Evolutionary conservation across 1,140 invertebrate genomes (phyloP).

Genomic region (Limonius californicus): DNA sequence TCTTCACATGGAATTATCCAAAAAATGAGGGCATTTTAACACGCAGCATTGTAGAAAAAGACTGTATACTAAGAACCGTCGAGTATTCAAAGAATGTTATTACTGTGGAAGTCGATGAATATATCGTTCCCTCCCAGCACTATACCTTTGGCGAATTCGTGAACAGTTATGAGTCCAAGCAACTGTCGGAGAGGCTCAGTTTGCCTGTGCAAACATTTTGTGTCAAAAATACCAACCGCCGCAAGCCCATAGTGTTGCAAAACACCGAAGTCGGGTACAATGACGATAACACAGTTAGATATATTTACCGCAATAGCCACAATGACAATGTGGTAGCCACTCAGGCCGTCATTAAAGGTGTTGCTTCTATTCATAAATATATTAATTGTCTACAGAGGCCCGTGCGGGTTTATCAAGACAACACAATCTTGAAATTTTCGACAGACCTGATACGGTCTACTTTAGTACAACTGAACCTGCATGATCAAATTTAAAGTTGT

Average conservation of each 20-base stretch:
- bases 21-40: slow-evolving; percentile 49
- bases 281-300: slow-evolving; percentile 23
- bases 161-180: slow-evolving; percentile 40
- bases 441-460: slow-evolving; percentile 41
- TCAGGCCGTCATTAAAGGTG: slow-evolving; percentile 21
- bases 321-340: slow-evolving; percentile 21
- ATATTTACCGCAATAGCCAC: slow-evolving; percentile 25
- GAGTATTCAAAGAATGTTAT: slow-evolving; percentile 54
- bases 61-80: slow-evolving; percentile 62
- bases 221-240: slow-evolving; percentile 34
- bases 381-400: slow-evolving; percentile 32
- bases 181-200: slow-evolving; percentile 29
- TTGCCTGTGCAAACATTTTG: slow-evolving; percentile 46
- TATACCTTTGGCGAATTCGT: slow-evolving; percentile 41
- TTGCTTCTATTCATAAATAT: slow-evolving; percentile 38
- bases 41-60: slow-evolving; percentile 55
- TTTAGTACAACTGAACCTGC: slow-evolving; percentile 37
- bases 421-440: slow-evolving; percentile 38
- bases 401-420: slow-evolving; percentile 22
- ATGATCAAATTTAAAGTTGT: slow-evolving; percentile 23
- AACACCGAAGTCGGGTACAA: slow-evolving; percentile 42
- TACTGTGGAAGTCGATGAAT: slow-evolving; percentile 61
- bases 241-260: slow-evolving; percentile 38
- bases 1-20: slow-evolving; percentile 54
- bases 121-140: slow-evolving; percentile 57